phyloP scores from a whole-genome alignment of 2,888 invertebrate genomes.

The Coremacera marginata region DNA sequence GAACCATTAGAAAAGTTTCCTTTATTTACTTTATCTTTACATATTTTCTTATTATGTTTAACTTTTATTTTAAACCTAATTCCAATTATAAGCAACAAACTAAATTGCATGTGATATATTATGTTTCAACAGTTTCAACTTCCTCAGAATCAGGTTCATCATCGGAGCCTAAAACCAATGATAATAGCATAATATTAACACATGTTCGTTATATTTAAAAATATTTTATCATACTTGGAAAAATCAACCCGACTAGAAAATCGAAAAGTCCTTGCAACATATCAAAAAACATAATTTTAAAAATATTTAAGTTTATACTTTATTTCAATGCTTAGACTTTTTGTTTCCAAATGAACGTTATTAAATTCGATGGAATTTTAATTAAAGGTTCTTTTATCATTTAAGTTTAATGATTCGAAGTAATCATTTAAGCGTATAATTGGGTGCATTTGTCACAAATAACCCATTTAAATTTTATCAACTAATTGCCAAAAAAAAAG shows the following conservation, averaged over 20 bases:
- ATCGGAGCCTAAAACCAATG: slow-evolving; percentile 48
- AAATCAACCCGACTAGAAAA: slow-evolving; percentile 55
- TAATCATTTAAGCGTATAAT: slow-evolving; percentile 10
- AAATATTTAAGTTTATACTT: background rate
- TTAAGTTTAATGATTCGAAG: too few species aligned
- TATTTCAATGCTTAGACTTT: slow-evolving; percentile 9
- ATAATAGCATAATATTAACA: background rate
- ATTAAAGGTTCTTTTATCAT: too few species aligned
- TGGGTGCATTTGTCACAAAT: background rate
- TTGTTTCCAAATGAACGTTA: too few species aligned
- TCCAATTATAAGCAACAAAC: slow-evolving; percentile 46
- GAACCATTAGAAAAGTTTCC: too few species aligned
- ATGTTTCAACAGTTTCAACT: slow-evolving; percentile 65
- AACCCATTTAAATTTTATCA: too few species aligned
- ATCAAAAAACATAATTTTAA: slow-evolving; percentile 56
- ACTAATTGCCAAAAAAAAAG: too few species aligned
- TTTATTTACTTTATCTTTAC: too few species aligned
- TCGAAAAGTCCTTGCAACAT: slow-evolving; percentile 57
- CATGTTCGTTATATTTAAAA: background rate
- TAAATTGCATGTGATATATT: background rate
- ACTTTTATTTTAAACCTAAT: too few species aligned
- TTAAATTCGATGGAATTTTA: too few species aligned
- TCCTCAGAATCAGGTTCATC: slow-evolving; percentile 63
- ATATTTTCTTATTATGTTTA: too few species aligned
- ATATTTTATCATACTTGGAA: slow-evolving; percentile 53